Percentiles rank a stretch among this genome's conserved stretches.
These are phyloP conservation scores for Ctenopoma multispine DNA, from an alignment of 2,797 vertebrate genomes.

Conservation along the genomic window DNA sequence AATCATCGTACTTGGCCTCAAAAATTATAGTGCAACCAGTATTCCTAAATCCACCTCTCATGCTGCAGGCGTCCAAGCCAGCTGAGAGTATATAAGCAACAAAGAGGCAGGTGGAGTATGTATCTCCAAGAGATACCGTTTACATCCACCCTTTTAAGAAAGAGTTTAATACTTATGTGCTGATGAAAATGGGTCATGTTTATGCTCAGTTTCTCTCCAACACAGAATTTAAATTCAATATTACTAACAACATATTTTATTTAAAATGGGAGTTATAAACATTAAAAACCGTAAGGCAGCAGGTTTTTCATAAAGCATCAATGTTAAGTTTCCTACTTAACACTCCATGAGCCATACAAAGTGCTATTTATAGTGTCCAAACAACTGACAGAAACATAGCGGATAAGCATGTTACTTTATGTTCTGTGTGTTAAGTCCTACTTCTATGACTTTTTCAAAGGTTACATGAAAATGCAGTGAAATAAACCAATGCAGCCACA, in stretches of 20 bases:
- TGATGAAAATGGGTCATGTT: conserved; percentile 3
- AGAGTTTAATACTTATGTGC: neutral
- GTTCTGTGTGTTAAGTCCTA: neutral
- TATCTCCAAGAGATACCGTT: neutral
- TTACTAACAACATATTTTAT: conserved; percentile 20
- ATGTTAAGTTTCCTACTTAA: conserved; percentile 8
- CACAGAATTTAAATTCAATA: conserved; percentile 43
- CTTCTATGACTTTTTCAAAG: conserved; percentile 4
- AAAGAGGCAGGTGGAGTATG: conserved; percentile 36
- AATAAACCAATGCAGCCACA: neutral
- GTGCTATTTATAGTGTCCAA: conserved; percentile 30
- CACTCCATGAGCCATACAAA: conserved; percentile 18
- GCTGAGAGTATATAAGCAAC: conserved; percentile 31
- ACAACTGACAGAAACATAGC: neutral
- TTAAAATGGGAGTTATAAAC: conserved; percentile 55
- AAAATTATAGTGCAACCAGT: neutral
- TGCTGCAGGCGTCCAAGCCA: conserved; percentile 23
- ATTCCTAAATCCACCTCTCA: conserved; percentile 22
- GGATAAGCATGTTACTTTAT: neutral
- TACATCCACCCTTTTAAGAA: conserved; percentile 6
- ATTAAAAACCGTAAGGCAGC: conserved; percentile 76
- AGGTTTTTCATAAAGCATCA: conserved; percentile 64
- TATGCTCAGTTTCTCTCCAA: conserved; percentile 22
- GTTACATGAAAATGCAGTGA: neutral
- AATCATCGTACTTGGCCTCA: conserved; percentile 18